phyloP scores from a whole-genome alignment of 53 echinoderm and acorn worm species.

The Crossaster papposus region DNA sequence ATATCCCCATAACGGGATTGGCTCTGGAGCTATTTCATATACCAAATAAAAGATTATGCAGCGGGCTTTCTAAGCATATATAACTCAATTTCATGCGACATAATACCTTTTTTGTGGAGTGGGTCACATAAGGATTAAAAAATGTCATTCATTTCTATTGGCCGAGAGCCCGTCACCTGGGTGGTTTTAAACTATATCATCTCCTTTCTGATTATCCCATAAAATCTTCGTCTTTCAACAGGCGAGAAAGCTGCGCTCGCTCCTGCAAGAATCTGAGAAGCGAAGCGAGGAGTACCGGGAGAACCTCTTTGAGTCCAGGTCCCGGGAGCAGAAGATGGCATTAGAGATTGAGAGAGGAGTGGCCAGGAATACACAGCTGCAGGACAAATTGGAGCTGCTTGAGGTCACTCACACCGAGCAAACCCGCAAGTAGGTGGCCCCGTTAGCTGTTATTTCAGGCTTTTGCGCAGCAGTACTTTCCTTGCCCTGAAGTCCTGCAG shows the following conservation, averaged over 20 bases:
- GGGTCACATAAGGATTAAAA: too few species aligned
- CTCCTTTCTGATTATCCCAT: neutral
- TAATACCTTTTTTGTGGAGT: too few species aligned
- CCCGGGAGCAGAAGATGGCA: constrained; percentile 55
- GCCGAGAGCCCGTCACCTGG: neutral
- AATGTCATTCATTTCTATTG: too few species aligned
- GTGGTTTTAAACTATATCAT: neutral
- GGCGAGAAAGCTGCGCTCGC: constrained; percentile 84
- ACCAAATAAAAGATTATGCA: too few species aligned
- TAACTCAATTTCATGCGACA: too few species aligned
- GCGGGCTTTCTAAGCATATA: too few species aligned
- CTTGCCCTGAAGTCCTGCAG: too few species aligned
- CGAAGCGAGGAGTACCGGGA: constrained; percentile 83
- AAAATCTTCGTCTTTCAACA: constrained; percentile 9
- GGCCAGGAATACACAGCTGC: constrained; percentile 63
- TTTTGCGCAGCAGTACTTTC: neutral
- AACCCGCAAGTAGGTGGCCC: constrained; percentile 62
- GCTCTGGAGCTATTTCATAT: too few species aligned
- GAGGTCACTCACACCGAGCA: constrained; percentile 71
- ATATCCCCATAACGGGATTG: too few species aligned
- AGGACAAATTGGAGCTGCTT: constrained; percentile 69
- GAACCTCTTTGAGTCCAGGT: constrained; percentile 54
- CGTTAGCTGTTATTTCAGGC: neutral
- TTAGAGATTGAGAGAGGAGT: constrained; percentile 58
- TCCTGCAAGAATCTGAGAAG: constrained; percentile 92